Conservation (phyloP, 1,140 invertebrate species). For the Vanessa tameamea region DNA sequence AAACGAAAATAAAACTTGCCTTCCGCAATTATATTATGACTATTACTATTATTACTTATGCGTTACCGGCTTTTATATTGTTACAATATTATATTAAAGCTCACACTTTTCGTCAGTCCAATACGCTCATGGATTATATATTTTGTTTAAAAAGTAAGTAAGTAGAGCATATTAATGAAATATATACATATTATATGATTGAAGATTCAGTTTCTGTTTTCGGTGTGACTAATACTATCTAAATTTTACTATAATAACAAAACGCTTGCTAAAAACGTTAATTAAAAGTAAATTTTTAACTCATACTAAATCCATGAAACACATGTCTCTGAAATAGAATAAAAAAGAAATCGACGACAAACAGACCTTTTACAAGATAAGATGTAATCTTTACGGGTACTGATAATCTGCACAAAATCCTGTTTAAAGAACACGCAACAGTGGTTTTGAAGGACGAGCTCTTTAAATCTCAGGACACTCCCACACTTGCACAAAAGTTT, state of each 20-base stretch:
- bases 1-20: too few species aligned
- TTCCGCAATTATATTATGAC: too few species aligned
- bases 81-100: too few species aligned
- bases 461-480: constrained; percentile 61
- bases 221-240: too few species aligned
- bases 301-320: constrained; percentile 38
- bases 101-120: too few species aligned
- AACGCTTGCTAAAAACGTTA: not conserved
- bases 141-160: too few species aligned
- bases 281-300: not conserved
- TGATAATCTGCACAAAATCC: constrained; percentile 70
- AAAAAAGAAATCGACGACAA: constrained; percentile 63
- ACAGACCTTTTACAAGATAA: constrained; percentile 69
- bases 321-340: constrained; percentile 65
- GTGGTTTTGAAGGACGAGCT: constrained; percentile 66
- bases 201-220: too few species aligned
- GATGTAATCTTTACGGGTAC: constrained; percentile 53
- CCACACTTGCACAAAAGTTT: constrained; percentile 69
- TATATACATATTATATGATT: too few species aligned
- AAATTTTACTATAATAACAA: not conserved
- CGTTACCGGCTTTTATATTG: too few species aligned
- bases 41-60: too few species aligned
- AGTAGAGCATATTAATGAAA: too few species aligned
- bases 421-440: constrained; percentile 74
- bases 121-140: too few species aligned